Percentiles rank a stretch among this genome's conserved stretches.
Evolutionary conservation across 2,888 invertebrate species (phyloP).

Genomic region (Spatulosminthurus flaviceps): DNA sequence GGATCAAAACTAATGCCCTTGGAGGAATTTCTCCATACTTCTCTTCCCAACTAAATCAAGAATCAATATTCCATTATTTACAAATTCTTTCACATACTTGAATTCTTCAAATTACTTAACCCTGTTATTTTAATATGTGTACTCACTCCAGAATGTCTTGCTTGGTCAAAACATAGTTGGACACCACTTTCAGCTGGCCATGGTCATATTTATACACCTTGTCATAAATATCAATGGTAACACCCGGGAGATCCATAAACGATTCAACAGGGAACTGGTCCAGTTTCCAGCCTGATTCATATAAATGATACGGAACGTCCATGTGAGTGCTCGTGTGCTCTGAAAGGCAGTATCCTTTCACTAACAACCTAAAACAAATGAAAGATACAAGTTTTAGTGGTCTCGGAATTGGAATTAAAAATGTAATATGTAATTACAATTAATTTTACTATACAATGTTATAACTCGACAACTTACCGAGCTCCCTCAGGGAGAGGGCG

Average conservation of each 20-base stretch:
- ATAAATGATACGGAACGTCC: constrained; percentile 73
- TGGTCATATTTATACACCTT: constrained; percentile 53
- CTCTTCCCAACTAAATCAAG: constrained; percentile 55
- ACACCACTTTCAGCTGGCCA: constrained; percentile 43
- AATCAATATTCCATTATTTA: background rate
- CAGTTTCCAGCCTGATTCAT: constrained; percentile 67
- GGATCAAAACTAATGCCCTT: constrained; percentile 51
- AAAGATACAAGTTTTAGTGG: too few relatives aligned
- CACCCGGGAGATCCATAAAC: constrained; percentile 65
- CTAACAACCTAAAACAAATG: constrained; percentile 53
- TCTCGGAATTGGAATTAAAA: background rate
- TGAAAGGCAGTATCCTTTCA: constrained; percentile 63
- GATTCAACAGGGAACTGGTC: constrained; percentile 69
- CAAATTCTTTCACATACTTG: too few relatives aligned
- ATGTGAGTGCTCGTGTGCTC: constrained; percentile 75
- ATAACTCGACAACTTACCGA: constrained; percentile 47
- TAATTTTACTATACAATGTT: background rate
- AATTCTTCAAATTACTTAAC: too few relatives aligned
- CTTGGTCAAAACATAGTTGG: constrained; percentile 55
- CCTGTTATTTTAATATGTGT: background rate
- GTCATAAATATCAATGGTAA: constrained; percentile 57
- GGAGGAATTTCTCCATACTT: constrained; percentile 57
- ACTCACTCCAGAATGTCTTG: constrained; percentile 57
- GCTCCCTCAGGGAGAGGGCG: constrained; percentile 42
- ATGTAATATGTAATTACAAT: background rate